Evolutionary conservation across 2,113 vertebrate genomes (phyloP), one percentile per base, ranked within the genome.

Genomic region (Elachura formosa): DNA sequence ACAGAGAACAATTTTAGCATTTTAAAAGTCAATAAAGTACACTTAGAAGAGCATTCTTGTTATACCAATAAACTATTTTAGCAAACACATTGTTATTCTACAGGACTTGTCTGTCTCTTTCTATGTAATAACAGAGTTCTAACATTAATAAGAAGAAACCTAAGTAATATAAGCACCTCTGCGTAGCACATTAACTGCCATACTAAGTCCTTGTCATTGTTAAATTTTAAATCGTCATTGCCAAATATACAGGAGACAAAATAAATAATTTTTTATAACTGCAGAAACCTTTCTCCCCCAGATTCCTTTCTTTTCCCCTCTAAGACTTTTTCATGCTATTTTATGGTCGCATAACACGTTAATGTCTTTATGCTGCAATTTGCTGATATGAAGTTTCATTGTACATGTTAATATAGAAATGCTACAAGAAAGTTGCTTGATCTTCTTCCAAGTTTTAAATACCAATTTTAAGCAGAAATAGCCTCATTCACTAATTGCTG

Each of bases 371-470:
- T 96, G 89, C 84, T 94, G 76, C 91, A 92, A 80, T 94, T 94
- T 89, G 93, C 89, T 96, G 92, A 96, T 71, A 94, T 5, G 87
- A 92, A 72, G 66, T 96, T 94, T 75, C 84, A 96, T 94, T 95
- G 87, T 90, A 51, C 69, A 26, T 69, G 90, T 91, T 95, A 88
- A 59, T 79, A 86, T 93, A 82, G n/a, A 41, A 84, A 93, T 95
- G 81, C 55, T 81, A 38, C 74, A 86, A 84, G 76, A 61, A 96
- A 95, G 96, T 72, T 82, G 41, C 94, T 96, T 95, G 85, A 96
- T 96, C 79, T 90, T 83, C 90, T 84, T 95, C 84, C 55, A 81
- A 91, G 93, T 94, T 94, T 96, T 83, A 97, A 84, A 90, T 94
- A 84, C 87, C 66, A 91, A 73, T 96, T 95, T 94, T 86, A 96